Base-by-base conservation (phyloP, 2,888 invertebrate species). In the Athalia circularis region DNA sequence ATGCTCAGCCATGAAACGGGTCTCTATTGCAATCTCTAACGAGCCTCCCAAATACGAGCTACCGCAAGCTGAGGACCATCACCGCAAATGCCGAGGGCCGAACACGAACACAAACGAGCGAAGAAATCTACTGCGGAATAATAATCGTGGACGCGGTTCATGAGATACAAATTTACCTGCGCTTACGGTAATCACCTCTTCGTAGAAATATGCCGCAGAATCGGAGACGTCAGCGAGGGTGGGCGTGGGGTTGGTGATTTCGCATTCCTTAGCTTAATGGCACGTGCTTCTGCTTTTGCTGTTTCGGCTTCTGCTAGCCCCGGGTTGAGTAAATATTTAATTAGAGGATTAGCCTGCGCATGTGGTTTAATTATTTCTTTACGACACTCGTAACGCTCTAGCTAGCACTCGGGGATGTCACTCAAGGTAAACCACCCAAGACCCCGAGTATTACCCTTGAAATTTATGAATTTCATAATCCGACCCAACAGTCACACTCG, bases 381-480 rank as follows among this genome's bases (percentile, higher is more conserved):
- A 61, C 61, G 54, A 54, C 54, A 54, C 54, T 54, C 54, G 47
- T 43, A n/a, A 45, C 5, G 7, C n/a, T 9, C 43, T 15, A 15
- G 61, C 7, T 45, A 29, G 9, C 7, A 8, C 62, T 4, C 54
- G n/a, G 54, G 54, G 9, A 29, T 15, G 62, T 62, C 62, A 62
- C 15, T 8, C 62, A 8, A 15, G 62, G 4, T 62, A 13, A 15
- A 62, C 54, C 54, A n/a, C 15, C 3, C 9, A 9, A 52, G 13
- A 43, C 9, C 59, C 0, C 47, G 8, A 45, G 43, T 47, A 52
- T 72, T 52, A 15, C 47, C 47, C 47, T 72, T 13, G 0, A 72
- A 57, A 47, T 72, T 45, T 57, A 59, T 59, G 72, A 59, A 72
- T 72, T 72, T 72, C 59, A 72, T 72, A 59, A 72, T 72, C 59